Conservation (phyloP, 2,797 vertebrate genomes). For the Anguilla marmorata region DNA sequence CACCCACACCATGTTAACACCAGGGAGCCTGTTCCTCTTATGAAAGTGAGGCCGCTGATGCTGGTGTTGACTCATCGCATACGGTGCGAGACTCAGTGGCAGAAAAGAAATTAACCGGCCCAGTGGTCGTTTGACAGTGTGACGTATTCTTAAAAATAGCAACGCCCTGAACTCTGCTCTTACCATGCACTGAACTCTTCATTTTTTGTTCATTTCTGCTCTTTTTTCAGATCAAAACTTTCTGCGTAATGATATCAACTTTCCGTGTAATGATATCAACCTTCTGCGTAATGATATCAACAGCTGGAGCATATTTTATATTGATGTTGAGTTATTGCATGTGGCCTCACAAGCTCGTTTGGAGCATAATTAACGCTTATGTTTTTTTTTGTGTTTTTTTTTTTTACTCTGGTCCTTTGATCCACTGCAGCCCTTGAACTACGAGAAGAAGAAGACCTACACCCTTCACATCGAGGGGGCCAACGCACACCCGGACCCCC, state of each 20-base stretch:
- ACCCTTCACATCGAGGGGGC: constrained; percentile 91
- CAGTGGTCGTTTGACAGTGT: not conserved
- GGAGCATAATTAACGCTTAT: too few relatives aligned
- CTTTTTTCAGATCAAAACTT: not conserved
- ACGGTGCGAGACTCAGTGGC: not conserved
- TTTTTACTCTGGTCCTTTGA: not conserved
- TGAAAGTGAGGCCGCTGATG: not conserved
- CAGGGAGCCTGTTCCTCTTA: not conserved
- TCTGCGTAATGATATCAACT: not conserved
- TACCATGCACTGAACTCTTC: not conserved
- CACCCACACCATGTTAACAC: not conserved
- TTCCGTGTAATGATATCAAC: too few relatives aligned
- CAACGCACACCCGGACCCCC: constrained; percentile 91
- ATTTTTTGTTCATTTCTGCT: not conserved
- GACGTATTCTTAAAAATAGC: constrained; percentile 34
- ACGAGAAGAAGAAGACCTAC: constrained; percentile 95
- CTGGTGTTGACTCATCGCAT: not conserved
- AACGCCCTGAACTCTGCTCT: not conserved
- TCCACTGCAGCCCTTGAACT: constrained; percentile 85
- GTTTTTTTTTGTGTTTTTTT: not conserved
- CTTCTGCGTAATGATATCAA: too few relatives aligned
- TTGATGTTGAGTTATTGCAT: too few relatives aligned
- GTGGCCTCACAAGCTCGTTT: too few relatives aligned
- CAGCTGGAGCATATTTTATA: too few relatives aligned
- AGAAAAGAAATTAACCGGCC: constrained; percentile 17